Conservation (phyloP, 2,888 invertebrate species). For the Lottia scabra region DNA sequence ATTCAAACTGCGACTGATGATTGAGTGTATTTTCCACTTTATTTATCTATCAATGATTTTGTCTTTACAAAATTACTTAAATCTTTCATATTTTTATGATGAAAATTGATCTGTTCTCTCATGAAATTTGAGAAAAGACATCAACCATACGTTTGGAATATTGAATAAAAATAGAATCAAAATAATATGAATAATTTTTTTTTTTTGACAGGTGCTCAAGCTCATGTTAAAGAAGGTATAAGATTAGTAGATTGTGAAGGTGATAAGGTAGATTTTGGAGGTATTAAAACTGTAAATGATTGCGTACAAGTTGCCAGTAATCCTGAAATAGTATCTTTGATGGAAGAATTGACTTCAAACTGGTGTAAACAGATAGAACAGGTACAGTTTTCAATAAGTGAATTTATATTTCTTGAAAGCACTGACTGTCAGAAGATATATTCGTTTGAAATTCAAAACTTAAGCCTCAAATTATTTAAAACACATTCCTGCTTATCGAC, state of each 20-base stretch:
- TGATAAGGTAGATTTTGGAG: slow-evolving; percentile 44
- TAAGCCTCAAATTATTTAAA: too few relatives aligned
- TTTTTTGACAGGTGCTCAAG: slow-evolving; percentile 48
- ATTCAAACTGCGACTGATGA: too few relatives aligned
- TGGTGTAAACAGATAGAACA: slow-evolving; percentile 66
- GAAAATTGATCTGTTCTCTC: too few relatives aligned
- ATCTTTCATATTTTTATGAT: too few relatives aligned
- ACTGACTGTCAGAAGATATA: too few relatives aligned
- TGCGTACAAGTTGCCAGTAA: slow-evolving; percentile 74
- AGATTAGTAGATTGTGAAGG: slow-evolving; percentile 39
- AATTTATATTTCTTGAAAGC: too few relatives aligned
- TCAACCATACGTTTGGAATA: neutral
- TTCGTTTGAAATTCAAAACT: too few relatives aligned
- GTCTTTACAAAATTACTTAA: too few relatives aligned
- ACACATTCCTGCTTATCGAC: too few relatives aligned
- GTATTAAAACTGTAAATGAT: slow-evolving; percentile 72
- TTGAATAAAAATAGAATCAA: neutral
- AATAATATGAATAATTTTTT: neutral
- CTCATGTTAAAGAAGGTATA: slow-evolving; percentile 56
- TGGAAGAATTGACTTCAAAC: slow-evolving; percentile 53
- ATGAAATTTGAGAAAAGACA: too few relatives aligned
- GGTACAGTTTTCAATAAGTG: slow-evolving; percentile 30
- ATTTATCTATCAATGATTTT: too few relatives aligned
- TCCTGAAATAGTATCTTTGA: slow-evolving; percentile 73
- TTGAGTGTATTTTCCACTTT: too few relatives aligned